Base-by-base conservation (phyloP, 1,140 invertebrate species). In the Oedothorax gibbosus region DNA sequence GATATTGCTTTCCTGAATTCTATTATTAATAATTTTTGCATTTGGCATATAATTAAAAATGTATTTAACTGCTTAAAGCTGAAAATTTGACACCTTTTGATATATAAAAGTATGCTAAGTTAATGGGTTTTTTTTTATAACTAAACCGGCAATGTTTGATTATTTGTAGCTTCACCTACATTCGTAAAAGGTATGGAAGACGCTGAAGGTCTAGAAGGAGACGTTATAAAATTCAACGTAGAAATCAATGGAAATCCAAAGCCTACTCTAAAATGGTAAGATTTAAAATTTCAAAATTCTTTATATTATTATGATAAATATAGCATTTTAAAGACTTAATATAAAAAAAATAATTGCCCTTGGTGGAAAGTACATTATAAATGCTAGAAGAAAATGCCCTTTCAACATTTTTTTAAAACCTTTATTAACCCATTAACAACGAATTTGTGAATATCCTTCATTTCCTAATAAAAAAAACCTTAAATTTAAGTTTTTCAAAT, bases 221-320 rank as follows among this genome's bases (percentile, higher is more conserved):
- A 96, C 87, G 93, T 92, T 66, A 93, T 96, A 21, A 94, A 93
- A 56, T 94, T 98, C 88, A 93, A 93, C 72, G 93, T 97, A 9
- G 93, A 96, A 87, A 93, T 97, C 0, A 94, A 95, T 87, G 95
- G 95, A 0, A 94, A 95, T 88, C 96, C 96, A 0, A 92, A 93
- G 86, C 93, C 97, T 0, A 93, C 92, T 75, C 92, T 98, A 0
- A 94, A 93, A 88, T 98, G 96, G 95, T 94, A 65, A 60, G 18
- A 0, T 51, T 10, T 5, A 35, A 5, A 1, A 35, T 1, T 35
- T 35, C 12, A 62, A 62, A 62, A 62, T 15, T 3, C 2, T 15
- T 15, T 15, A 62, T 62, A 62, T 15, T 15, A 62, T 2, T 62
- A 2, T 18, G 18, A 2, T 3, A 15, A 62, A 62, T 15, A 3